Base-by-base conservation (phyloP, 2,113 vertebrate genomes). In the Gopherus evgoodei region DNA sequence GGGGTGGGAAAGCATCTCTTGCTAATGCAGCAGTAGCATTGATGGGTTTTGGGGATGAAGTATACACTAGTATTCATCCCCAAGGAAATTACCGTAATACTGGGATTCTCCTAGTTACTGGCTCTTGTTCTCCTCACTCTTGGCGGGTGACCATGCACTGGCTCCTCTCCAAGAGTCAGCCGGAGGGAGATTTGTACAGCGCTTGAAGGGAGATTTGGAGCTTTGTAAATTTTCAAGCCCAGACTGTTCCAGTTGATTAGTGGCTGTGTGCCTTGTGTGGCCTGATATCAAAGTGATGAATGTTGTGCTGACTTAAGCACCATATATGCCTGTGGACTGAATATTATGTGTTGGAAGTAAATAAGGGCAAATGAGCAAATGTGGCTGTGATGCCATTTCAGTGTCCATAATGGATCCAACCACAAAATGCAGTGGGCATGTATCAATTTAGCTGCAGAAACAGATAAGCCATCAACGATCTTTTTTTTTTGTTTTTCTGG, bases 341-440 rank as follows among this genome's bases (percentile, higher is more conserved):
- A 82, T 75, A 86, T 83, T 90, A 89, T 93, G 86, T 94, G 91
- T 81, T 93, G 85, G 88, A 93, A 95, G 91, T 96, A 97, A 97
- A 94, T 96, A 96, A 97, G 89, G 93, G 69, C 81, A 96, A 91
- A 95, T 94, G 96, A 97, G 94, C 47, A 89, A 98, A 97, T 93
- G 87, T 91, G 78, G 52, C 84, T 93, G 59, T 87, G 93, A 94
- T 95, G 91, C 86, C 93, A 93, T 91, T 96, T 97, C 86, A 87
- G 89, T 90, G 93, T 88, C 96, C 92, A 65, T 95, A 96, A 95
- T 90, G 90, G 93, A 94, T 93, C 89, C 92, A 95, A 88, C 92
- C 42, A 0, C 80, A 95, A 94, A 96, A 97, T 89, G 80, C 92
- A 91, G 93, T 42, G 81, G 89, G 83, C 96, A 95, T 96, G 90